phyloP scores from a whole-genome alignment of 2,888 invertebrate genomes.

The Trachelus stipa region DNA sequence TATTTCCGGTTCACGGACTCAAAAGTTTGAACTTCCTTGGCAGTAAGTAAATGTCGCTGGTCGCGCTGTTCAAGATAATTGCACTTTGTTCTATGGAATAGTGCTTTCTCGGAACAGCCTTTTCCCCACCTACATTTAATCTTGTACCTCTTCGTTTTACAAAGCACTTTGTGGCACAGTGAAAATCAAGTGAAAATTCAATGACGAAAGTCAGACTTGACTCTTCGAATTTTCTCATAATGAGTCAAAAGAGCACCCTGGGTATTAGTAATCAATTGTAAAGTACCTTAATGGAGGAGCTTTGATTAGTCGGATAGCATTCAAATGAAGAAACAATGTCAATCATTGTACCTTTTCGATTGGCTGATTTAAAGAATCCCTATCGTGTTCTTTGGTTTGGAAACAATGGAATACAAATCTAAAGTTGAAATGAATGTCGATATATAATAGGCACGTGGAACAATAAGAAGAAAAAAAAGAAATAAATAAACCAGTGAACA shows the following conservation, averaged over 20 bases:
- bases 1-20: conserved; percentile 29
- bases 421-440: background rate
- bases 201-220: background rate
- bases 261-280: background rate
- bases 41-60: background rate
- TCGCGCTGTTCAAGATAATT: conserved; percentile 29
- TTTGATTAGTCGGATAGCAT: background rate
- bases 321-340: background rate
- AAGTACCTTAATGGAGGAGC: background rate
- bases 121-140: background rate
- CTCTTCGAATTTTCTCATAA: background rate
- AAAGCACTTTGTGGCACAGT: background rate
- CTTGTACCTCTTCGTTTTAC: background rate
- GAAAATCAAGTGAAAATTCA: background rate
- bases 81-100: conserved; percentile 32
- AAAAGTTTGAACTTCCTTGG: conserved; percentile 21
- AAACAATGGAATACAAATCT: background rate
- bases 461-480: background rate
- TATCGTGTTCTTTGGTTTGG: background rate
- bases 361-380: background rate
- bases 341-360: background rate
- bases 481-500: background rate
- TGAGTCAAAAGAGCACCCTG: background rate
- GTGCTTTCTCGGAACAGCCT: background rate
- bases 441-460: background rate